phyloP scores from a whole-genome alignment of 2,888 invertebrate genomes.

The Metalampra italica region DNA sequence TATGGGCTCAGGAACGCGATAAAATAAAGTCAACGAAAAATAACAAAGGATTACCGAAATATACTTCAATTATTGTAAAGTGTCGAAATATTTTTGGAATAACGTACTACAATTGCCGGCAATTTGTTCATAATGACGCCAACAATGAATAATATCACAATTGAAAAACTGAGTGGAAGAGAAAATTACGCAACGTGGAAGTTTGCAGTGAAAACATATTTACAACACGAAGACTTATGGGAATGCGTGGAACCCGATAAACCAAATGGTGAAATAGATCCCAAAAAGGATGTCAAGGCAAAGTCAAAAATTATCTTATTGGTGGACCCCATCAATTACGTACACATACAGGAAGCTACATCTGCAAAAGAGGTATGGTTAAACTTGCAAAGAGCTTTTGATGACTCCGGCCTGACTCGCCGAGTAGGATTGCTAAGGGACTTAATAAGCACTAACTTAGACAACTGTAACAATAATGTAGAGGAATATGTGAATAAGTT shows the following conservation, averaged over 20 bases:
- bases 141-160: conserved; percentile 1
- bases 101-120: too few relatives aligned
- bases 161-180: conserved; percentile 17
- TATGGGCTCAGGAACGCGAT: too few relatives aligned
- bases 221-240: conserved; percentile 21
- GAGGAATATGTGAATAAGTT: conserved; percentile 21
- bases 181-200: conserved; percentile 20
- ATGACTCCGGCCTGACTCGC: conserved; percentile 15
- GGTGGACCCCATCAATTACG: conserved; percentile 16
- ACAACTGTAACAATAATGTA: conserved; percentile 11
- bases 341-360: conserved; percentile 15
- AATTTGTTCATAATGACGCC: too few relatives aligned
- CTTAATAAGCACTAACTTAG: conserved; percentile 16
- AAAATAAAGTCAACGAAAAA: too few relatives aligned
- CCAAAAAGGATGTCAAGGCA: too few relatives aligned
- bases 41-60: too few relatives aligned
- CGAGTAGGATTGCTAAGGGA: conserved; percentile 14
- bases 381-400: conserved; percentile 15
- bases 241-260: conserved; percentile 9
- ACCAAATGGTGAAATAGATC: conserved; percentile 1
- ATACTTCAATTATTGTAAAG: too few relatives aligned
- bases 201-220: conserved; percentile 17
- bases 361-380: conserved; percentile 16
- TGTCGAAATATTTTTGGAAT: too few relatives aligned
- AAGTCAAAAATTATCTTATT: conserved; percentile 15